phyloP scores from a whole-genome alignment of 2,113 vertebrate species.

The Laticauda colubrina region DNA sequence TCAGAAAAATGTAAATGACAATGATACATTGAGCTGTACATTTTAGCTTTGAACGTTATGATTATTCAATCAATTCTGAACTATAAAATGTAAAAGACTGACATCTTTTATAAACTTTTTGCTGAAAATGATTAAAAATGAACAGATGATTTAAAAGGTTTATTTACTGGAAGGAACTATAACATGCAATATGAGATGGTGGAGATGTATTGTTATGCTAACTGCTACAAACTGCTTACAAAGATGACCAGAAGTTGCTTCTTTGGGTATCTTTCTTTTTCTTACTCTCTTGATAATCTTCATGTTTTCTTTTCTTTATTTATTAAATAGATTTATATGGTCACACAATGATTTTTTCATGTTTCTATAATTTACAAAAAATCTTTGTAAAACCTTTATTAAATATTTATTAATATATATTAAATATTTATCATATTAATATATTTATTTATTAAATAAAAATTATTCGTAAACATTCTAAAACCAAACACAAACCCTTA shows the following conservation, averaged over 20 bases:
- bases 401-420: no score
- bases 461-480: not conserved
- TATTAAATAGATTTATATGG: not conserved
- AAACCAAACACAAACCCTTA: conserved; percentile 23
- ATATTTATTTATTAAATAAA: not conserved
- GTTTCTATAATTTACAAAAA: not conserved
- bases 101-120: not conserved
- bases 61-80: not conserved
- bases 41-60: not conserved
- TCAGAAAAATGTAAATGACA: not conserved
- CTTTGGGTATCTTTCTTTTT: not conserved
- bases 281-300: not conserved
- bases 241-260: not conserved
- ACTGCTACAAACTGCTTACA: not conserved
- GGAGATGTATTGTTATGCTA: not conserved
- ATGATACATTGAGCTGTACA: not conserved
- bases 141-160: not conserved
- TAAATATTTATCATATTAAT: not conserved
- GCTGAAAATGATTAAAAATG: not conserved
- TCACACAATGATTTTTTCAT: not conserved
- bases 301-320: not conserved
- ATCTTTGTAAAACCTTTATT: not conserved
- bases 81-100: not conserved
- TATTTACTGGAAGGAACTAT: not conserved
- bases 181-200: not conserved